A percentile compares a stretch with the other conserved stretches of the same genome.
Evolutionary conservation across 2,113 vertebrate genomes (phyloP).

Genomic region (Lanius ludovicianus): DNA sequence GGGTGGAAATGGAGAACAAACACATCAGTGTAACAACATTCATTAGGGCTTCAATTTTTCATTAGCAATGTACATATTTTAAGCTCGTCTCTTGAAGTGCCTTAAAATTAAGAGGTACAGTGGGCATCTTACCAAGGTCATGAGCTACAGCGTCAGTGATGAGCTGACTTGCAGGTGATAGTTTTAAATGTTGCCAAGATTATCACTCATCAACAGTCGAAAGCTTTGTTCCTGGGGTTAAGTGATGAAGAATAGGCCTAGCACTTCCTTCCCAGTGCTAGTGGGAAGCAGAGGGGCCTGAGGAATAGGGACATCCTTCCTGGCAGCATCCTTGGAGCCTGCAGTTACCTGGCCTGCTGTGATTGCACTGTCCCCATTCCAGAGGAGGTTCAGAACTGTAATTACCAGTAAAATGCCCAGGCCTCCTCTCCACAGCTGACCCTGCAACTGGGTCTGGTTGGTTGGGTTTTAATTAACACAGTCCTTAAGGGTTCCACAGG

Average conservation of each 20-base stretch:
- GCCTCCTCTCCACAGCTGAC: neutral
- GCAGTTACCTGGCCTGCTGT: neutral
- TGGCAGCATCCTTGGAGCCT: neutral
- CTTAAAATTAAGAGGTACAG: neutral
- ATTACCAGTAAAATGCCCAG: fast-evolving
- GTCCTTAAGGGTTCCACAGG: neutral
- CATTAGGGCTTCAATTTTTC: neutral
- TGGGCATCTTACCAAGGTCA: neutral
- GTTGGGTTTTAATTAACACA: neutral
- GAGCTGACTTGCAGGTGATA: neutral
- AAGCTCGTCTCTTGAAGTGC: neutral
- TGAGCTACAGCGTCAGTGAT: fast-evolving
- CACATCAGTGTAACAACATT: neutral
- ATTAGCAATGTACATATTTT: fast-evolving
- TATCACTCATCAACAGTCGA: neutral
- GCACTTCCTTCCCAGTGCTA: fast-evolving
- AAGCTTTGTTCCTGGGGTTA: neutral
- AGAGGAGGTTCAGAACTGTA: neutral
- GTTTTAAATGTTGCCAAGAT: neutral
- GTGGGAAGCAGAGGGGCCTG: neutral
- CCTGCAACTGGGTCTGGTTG: neutral
- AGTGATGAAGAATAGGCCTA: neutral
- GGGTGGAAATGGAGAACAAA: neutral
- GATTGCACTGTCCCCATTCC: fast-evolving
- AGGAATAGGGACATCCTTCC: neutral